A percentile compares a stretch with the other conserved stretches of the same genome.
phyloP scores from a whole-genome alignment of 2,797 vertebrate genomes.

The Manis crassicaudata region DNA sequence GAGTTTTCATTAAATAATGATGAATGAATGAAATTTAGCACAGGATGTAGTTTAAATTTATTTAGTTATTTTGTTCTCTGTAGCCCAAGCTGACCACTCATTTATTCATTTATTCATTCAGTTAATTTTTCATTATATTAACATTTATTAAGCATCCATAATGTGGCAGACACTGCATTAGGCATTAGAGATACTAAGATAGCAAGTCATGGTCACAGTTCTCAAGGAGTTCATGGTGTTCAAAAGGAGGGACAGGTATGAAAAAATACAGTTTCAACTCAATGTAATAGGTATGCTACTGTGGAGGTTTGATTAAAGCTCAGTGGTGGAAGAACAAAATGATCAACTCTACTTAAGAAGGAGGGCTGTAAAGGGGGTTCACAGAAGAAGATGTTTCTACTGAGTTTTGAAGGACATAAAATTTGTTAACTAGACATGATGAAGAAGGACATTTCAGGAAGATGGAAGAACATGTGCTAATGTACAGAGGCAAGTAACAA shows the following conservation, averaged over 20 bases:
- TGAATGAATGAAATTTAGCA: slow-evolving; percentile 24
- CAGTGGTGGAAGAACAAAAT: neutral
- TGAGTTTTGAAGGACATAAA: slow-evolving; percentile 1
- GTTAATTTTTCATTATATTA: neutral
- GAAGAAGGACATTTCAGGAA: slow-evolving; percentile 20
- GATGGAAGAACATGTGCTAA: neutral
- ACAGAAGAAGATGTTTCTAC: neutral
- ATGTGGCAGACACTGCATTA: neutral
- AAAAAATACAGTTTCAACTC: neutral
- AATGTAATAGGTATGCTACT: neutral
- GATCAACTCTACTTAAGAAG: neutral
- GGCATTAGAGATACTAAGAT: neutral
- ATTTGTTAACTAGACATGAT: neutral
- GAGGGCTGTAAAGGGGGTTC: neutral
- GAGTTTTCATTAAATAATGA: slow-evolving; percentile 5
- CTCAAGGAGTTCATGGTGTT: neutral
- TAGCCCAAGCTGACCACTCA: too few species aligned
- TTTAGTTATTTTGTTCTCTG: neutral
- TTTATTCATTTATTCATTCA: neutral
- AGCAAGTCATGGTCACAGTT: neutral
- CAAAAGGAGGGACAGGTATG: neutral
- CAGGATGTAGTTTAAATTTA: slow-evolving; percentile 28
- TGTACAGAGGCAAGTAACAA: neutral
- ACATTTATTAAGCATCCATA: neutral
- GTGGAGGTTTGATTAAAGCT: neutral